Base-by-base conservation (phyloP, 2,888 invertebrate species). In the Drosophila phalerata region DNA sequence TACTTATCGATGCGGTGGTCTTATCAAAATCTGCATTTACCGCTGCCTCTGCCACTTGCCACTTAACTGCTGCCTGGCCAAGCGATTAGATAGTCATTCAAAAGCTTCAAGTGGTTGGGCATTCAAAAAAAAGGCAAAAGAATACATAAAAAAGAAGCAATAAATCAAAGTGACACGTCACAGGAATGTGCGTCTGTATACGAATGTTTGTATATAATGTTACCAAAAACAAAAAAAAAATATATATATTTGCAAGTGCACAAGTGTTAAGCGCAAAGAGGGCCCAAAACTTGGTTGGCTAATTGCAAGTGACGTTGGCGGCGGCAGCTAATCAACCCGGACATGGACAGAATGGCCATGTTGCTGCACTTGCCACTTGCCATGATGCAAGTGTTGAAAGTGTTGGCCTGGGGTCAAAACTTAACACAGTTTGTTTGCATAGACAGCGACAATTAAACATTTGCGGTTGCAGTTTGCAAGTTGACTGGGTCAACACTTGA, bases 341-440 rank as follows among this genome's bases (percentile, higher is more conserved):
- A 83, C 75, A 58, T 61, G 48, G 51, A 51, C 49, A 62, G 40
- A 28, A 52, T 15, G n/a, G 38, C 47, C 47, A 45, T 40, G 30
- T 6, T 17, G 32, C 37, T 53, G 48, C 55, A 45, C 57, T 25
- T 32, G 67, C 53, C 43, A 48, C 67, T 30, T 30, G 22, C 22
- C 19, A 60, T 51, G 72, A 58, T 55, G 63, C 56, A 55, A 62
- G 55, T 25, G 19, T 13, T 30, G 34, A 51, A 75, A 75, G 55
- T 64, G 64, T 45, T 72, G 45, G 76, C 89, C 88, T 79, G 64
- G 79, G 88, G 90, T 88, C 88, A 88, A 75, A 90, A 87, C 90
- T 90, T 90, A 91, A 90, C 90, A 91, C 89, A 88, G 88, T 90
- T 90, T 83, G 78, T 69, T 73, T 47, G 67, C 70, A 62, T 38